phyloP scores from a whole-genome alignment of 1,140 invertebrate species.

The Anastrepha ludens region DNA sequence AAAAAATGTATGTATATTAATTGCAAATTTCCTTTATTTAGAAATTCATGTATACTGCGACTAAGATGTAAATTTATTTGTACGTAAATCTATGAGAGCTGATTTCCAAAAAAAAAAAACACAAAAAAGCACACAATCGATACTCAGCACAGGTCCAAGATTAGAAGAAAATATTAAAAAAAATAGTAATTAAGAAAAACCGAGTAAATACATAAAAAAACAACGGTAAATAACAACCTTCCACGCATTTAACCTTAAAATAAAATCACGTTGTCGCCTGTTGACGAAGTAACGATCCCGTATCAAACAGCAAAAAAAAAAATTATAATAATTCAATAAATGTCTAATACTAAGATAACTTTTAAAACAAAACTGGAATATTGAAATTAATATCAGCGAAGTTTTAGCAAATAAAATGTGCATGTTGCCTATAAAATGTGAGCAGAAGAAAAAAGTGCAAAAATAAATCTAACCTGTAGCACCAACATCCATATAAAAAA shows the following conservation, averaged over 20 bases:
- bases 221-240: constrained; percentile 9
- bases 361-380: background rate
- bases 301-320: background rate
- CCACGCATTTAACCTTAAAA: constrained; percentile 35
- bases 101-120: background rate
- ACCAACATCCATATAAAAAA: background rate
- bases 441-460: background rate
- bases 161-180: background rate
- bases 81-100: background rate
- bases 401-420: constrained; percentile 1
- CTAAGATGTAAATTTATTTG: background rate
- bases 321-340: background rate
- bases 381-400: background rate
- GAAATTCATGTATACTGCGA: background rate
- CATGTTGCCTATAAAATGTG: background rate
- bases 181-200: background rate
- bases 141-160: background rate
- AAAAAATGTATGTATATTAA: background rate
- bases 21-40: background rate
- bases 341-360: background rate
- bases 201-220: background rate
- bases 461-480: background rate
- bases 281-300: background rate
- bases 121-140: background rate
- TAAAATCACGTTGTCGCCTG: background rate